Percentiles rank a stretch among this genome's conserved stretches.
Conservation (phyloP, 2,113 vertebrate genomes). For the Tachycineta bicolor region DNA sequence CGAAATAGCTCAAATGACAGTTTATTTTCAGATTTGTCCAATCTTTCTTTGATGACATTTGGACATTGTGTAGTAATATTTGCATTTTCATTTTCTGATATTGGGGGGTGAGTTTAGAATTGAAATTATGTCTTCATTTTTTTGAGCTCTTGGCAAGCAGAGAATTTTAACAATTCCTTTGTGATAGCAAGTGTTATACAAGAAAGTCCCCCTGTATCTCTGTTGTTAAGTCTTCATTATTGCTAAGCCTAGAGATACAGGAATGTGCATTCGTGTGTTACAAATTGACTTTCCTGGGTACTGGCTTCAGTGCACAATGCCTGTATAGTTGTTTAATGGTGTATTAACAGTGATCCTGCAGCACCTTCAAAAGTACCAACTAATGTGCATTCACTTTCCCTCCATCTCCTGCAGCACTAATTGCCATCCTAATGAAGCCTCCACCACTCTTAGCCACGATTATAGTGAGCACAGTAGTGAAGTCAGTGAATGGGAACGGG, state of each 20-base stretch:
- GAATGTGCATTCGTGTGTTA: background rate
- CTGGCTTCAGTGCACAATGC: background rate
- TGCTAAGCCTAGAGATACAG: background rate
- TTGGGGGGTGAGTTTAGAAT: background rate
- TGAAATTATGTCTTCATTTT: constrained; percentile 19
- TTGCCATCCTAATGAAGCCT: background rate
- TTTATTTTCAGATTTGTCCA: constrained; percentile 19
- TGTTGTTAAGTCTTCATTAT: background rate
- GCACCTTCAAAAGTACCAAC: background rate
- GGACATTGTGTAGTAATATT: background rate
- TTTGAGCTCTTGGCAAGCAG: background rate
- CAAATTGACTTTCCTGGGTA: constrained; percentile 3
- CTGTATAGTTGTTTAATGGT: background rate
- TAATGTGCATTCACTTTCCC: background rate
- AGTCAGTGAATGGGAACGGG: background rate
- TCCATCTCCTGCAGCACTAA: background rate
- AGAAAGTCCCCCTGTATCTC: background rate
- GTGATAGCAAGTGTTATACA: background rate
- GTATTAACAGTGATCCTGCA: background rate
- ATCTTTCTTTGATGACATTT: background rate
- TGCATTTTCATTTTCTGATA: constrained; percentile 34
- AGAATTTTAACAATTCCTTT: background rate
- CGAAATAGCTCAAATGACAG: constrained; percentile 2
- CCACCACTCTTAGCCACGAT: background rate
- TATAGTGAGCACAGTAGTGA: background rate